phyloP scores from a whole-genome alignment of 2,113 vertebrate genomes.

The Stictonetta naevosa region DNA sequence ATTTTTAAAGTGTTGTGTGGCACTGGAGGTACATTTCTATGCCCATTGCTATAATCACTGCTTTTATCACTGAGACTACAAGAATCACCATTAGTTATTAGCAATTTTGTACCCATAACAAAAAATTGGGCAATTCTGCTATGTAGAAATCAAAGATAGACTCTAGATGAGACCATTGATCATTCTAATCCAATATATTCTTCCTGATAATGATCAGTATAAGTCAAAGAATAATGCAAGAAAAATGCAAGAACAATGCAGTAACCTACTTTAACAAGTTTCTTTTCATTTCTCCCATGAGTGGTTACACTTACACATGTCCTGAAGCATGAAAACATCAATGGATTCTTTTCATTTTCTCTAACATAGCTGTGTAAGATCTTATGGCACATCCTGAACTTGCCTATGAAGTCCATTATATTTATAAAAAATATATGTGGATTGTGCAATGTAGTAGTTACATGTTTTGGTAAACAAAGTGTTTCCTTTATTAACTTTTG shows the following conservation, averaged over 20 bases:
- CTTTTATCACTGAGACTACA: neutral
- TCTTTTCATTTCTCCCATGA: neutral
- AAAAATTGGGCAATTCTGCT: neutral
- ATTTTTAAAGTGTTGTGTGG: neutral
- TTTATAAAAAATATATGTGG: neutral
- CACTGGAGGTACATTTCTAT: neutral
- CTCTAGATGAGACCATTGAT: neutral
- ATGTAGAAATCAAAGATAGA: neutral
- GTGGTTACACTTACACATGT: neutral
- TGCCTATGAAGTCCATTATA: neutral
- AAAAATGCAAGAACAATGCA: neutral
- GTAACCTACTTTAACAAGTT: neutral
- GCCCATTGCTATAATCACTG: neutral
- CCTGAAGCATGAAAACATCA: neutral
- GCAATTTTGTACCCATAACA: neutral
- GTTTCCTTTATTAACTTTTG: neutral
- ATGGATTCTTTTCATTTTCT: neutral
- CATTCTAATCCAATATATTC: neutral
- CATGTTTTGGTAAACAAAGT: neutral
- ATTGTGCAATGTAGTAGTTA: neutral
- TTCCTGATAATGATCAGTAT: neutral
- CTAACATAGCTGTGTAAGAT: neutral
- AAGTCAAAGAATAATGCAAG: neutral
- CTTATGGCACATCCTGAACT: neutral
- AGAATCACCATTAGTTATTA: neutral